Base-by-base conservation (phyloP, 1,140 invertebrate genomes). In the Lepidostoma basale region DNA sequence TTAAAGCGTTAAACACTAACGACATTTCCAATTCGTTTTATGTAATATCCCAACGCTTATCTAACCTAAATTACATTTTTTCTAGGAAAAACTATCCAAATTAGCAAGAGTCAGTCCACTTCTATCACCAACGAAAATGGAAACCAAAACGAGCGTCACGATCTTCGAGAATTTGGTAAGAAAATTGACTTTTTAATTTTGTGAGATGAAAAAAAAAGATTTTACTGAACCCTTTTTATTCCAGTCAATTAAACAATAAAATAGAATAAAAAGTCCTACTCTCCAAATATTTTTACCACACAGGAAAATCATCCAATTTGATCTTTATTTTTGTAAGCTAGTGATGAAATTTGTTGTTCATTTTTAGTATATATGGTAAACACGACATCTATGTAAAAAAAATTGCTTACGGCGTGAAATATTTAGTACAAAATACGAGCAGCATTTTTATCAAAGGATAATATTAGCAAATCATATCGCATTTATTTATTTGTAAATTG, bases 141-240 rank as follows among this genome's bases (percentile, higher is more conserved):
- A 54, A 60, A 68, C 2, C 52, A 68, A n/a, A 73, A 64, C n/a
- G 68, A 70, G 28, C 68, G 45, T 59, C 65, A 68, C 26, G 62
- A 68, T 62, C 62, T 72, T 14, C 45, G 45, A 25, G 72, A 70
- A 45, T 68, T 58, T 23, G 56, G 68, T 73, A 60, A 56, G 68
- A 58, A 22, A 16, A 9, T 56, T 1, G 3, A 30, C 16, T 33
- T 14, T 18, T 3, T 45, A 45, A 14, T 9, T 36, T 12, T 36
- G 33, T n/a, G n/a, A n/a, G n/a, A n/a, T n/a, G n/a, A n/a, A n/a
- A n/a, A n/a, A n/a, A n/a, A n/a, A n/a, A 36, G 2, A 9, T n/a
- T 5, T 6, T 3, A 36, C 33, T 6, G 33, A 12, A 9, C 14
- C 33, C 33, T 2, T 36, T 36, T 1, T 36, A 6, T 36, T 12